Conservation (phyloP, 1,140 invertebrate genomes). For the Saccostrea glomerata region DNA sequence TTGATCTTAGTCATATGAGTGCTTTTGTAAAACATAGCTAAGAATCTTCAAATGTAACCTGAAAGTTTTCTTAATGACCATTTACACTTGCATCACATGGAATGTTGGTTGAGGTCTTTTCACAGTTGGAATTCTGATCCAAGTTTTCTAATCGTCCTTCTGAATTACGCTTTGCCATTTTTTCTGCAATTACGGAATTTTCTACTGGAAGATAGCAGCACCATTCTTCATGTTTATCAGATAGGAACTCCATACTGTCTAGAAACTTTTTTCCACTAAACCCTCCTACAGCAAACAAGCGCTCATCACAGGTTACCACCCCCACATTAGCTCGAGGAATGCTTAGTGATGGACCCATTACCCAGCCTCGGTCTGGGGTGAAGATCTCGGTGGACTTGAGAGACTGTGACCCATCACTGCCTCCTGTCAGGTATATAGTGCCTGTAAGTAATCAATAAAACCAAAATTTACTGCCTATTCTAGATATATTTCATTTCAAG, state of each 20-base stretch:
- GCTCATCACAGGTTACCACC: constrained; percentile 84
- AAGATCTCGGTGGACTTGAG: constrained; percentile 93
- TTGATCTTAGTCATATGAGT: too few species aligned
- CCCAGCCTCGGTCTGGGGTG: constrained; percentile 89
- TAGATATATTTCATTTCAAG: too few species aligned
- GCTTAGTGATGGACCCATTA: constrained; percentile 89
- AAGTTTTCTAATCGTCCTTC: not conserved
- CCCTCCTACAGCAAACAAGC: constrained; percentile 89
- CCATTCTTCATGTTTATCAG: constrained; percentile 66
- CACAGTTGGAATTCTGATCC: constrained; percentile 13
- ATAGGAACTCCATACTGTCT: constrained; percentile 87
- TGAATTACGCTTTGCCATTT: constrained; percentile 33
- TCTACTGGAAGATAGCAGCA: constrained; percentile 65
- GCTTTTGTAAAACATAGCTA: too few species aligned
- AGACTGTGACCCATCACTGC: constrained; percentile 82
- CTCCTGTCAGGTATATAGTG: constrained; percentile 80
- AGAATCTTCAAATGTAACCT: not conserved
- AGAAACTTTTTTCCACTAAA: constrained; percentile 91
- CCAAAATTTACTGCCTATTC: too few species aligned
- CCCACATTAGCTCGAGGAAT: constrained; percentile 94
- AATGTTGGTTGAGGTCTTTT: not conserved
- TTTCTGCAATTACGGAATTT: constrained; percentile 27
- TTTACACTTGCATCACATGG: not conserved
- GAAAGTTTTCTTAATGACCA: not conserved
- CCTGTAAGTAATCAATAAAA: constrained; percentile 75